Percentiles rank a stretch among this genome's conserved stretches.
Conservation (phyloP, 37 sponge, comb jelly and placozoan species). For the Beroe forskalii region DNA sequence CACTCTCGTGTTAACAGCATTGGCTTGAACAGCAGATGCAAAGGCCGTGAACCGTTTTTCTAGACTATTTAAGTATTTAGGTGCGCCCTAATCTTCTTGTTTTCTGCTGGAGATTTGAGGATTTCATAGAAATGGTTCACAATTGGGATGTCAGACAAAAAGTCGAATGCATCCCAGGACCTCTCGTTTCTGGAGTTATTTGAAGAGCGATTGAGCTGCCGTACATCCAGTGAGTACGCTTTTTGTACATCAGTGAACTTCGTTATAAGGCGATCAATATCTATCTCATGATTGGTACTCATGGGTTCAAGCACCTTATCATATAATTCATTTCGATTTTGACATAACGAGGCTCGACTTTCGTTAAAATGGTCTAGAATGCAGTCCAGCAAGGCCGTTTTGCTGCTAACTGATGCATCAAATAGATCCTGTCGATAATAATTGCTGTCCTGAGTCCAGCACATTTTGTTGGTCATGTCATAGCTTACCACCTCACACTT, state of each 20-base stretch:
- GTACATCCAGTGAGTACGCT: not conserved
- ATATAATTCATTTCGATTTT: not conserved
- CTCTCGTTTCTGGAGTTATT: not conserved
- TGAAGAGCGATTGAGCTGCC: no score
- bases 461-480: not conserved
- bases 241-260: not conserved
- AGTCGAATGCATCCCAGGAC: not conserved
- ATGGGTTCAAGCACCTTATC: not conserved
- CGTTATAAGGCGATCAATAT: not conserved
- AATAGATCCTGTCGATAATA: not conserved
- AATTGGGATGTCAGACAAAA: not conserved
- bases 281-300: not conserved
- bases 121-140: constrained; percentile 1
- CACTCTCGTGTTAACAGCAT: not conserved
- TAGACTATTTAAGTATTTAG: not conserved
- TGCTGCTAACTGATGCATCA: not conserved
- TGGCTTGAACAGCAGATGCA: not conserved
- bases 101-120: constrained; percentile 33
- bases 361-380: not conserved
- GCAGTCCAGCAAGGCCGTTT: constrained; percentile 20
- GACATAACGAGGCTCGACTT: not conserved
- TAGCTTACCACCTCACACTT: not conserved
- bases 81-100: not conserved
- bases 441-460: not conserved
- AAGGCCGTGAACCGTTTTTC: not conserved